These are phyloP conservation scores for Ploceus nigricollis DNA, from an alignment of 2,113 vertebrate genomes.

Conservation along the genomic window DNA sequence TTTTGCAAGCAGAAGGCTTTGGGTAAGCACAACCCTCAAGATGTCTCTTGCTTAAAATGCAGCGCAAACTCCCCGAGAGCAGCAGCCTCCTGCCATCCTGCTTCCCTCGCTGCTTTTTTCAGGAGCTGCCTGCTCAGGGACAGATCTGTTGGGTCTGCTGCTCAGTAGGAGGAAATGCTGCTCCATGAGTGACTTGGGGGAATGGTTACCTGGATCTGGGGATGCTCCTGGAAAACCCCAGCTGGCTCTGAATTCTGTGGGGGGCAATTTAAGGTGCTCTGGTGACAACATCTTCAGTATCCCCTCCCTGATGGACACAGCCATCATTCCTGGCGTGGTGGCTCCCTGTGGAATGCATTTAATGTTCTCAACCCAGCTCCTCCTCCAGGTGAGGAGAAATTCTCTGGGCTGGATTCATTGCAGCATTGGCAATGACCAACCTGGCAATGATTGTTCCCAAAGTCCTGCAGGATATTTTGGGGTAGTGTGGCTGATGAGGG, in stretches of 20 bases:
- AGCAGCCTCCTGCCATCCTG: conserved; percentile 44
- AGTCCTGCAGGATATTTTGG: neutral
- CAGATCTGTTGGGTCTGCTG: conserved; percentile 23
- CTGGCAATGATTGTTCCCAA: accelerated
- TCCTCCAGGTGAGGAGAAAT: neutral
- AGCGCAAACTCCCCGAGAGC: conserved; percentile 39
- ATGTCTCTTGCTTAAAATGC: conserved; percentile 60
- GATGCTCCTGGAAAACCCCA: neutral
- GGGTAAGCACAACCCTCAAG: conserved; percentile 39
- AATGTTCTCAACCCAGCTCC: neutral
- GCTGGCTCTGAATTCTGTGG: neutral
- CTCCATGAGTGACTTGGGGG: neutral
- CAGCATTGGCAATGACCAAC: neutral
- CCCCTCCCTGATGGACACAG: neutral
- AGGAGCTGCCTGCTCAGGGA: neutral
- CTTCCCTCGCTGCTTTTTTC: neutral
- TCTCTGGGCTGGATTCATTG: neutral
- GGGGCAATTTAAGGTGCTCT: too few species aligned
- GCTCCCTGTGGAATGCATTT: neutral
- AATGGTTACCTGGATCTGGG: neutral
- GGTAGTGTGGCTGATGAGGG: too few species aligned
- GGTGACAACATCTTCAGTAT: neutral
- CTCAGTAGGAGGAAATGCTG: neutral
- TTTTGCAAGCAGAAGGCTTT: conserved; percentile 37
- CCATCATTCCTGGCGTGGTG: accelerated